Conservation (phyloP, 2,797 vertebrate species). For the Champsocephalus gunnari region DNA sequence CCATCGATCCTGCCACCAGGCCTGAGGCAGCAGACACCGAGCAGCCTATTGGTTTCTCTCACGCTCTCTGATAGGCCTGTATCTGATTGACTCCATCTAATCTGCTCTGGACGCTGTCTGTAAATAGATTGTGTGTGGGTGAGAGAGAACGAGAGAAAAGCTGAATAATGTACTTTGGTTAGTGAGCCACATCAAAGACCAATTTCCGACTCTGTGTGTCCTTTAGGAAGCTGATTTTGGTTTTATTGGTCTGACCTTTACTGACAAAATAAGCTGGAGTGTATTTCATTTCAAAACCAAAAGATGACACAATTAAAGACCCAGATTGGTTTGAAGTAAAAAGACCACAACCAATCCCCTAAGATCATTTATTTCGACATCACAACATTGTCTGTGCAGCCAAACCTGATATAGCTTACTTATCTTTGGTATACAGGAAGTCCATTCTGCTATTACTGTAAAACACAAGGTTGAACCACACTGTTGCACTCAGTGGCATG, state of each 20-base stretch:
- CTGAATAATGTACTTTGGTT: not conserved
- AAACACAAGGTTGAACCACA: no score
- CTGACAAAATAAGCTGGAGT: not conserved
- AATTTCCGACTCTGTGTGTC: not conserved
- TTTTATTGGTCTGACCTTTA: not conserved
- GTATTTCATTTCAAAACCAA: not conserved
- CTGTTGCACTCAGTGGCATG: no score
- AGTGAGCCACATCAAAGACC: not conserved
- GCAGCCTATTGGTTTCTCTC: constrained; percentile 47
- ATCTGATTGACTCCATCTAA: constrained; percentile 48
- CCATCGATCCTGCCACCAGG: constrained; percentile 46
- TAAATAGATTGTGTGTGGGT: constrained; percentile 24
- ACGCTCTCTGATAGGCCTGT: constrained; percentile 28
- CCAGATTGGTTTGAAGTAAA: not conserved
- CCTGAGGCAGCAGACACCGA: constrained; percentile 45
- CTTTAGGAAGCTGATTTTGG: not conserved
- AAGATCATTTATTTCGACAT: not conserved
- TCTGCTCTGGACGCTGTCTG: constrained; percentile 35
- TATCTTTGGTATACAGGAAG: no score
- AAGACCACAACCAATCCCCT: not conserved
- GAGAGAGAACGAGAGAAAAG: not conserved
- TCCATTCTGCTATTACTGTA: no score
- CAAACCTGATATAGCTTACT: no score
- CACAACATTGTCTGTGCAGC: no score
- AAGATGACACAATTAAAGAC: not conserved